Evolutionary conservation across 2,797 vertebrate genomes (phyloP), one percentile per base, ranked within the genome.

Genomic region (Sebastes cheni): DNA sequence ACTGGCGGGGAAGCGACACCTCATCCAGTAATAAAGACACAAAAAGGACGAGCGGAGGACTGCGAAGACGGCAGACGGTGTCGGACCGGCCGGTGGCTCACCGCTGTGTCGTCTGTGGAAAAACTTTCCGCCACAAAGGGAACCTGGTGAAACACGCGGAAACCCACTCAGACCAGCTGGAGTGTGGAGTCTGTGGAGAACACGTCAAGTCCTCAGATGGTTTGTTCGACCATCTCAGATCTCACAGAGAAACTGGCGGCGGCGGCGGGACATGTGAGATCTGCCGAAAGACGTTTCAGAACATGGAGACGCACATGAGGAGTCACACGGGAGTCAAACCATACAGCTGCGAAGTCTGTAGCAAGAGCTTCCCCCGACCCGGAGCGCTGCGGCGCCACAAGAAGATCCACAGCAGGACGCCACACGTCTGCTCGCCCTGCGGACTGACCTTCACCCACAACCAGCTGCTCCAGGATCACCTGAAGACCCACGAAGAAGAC

Each of bases 271-370:
- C 65, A 0, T 90, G 90, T 20, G 8, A 54, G 1, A 64, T 92
- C 42, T 90, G 87, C 1, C 46, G 84, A 20, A 89, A 75, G 46
- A 81, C 27, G 0, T 89, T 89, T 61, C 88, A 86, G 67, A 90
- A 90, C 75, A 81, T 88, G 73, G 76, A 86, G 73, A 83, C 74
- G 0, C 90, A 91, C 67, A 79, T 82, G 79, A 80, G 86, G 46
- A 85, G 82, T 36, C 89, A 91, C 65, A 88, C 88, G 0, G 88
- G 89, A 16, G 55, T 69, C n/a, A 91, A 88, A 89, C 89, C 86
- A 0, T 88, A 67, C 54, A 60, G 18, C 67, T 91, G 88, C 1
- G 39, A 87, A 0, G 23, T 91, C 64, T 91, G 81, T 1, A 58
- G 65, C 2, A 94, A 86, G 73, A 72, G 69, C 7, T 92, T 92